Percentiles rank a stretch among this genome's conserved stretches.
Conservation (phyloP, 2,888 invertebrate species). For the Parochlus steinenii region DNA sequence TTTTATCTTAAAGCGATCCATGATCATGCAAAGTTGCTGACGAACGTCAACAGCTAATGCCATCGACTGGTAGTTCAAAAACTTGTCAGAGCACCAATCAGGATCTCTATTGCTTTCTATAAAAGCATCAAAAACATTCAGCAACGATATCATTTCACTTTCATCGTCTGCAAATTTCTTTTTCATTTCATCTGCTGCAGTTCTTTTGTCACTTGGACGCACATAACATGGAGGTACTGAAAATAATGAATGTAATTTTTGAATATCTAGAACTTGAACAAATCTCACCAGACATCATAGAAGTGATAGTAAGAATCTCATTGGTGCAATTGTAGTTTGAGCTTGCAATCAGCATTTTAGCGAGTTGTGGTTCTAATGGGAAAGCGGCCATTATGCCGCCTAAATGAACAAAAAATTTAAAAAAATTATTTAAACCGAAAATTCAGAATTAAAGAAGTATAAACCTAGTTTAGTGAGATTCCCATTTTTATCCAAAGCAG, state of each 20-base stretch:
- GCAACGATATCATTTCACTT: conserved; percentile 93
- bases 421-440: too few species aligned
- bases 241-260: conserved; percentile 14
- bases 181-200: conserved; percentile 97
- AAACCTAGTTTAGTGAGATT: conserved; percentile 86
- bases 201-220: conserved; percentile 93
- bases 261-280: neutral
- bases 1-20: conserved; percentile 92
- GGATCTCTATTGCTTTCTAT: conserved; percentile 99
- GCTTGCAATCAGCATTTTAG: conserved; percentile 97
- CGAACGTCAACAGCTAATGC: conserved; percentile 98
- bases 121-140: conserved; percentile 98
- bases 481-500: conserved; percentile 94
- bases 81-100: conserved; percentile 99
- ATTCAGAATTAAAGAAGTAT: too few species aligned
- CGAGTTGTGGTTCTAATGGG: conserved; percentile 94
- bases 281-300: conserved; percentile 89
- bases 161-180: conserved; percentile 99
- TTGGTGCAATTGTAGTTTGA: conserved; percentile 99
- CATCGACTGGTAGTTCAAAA: conserved; percentile 93
- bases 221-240: conserved; percentile 99
- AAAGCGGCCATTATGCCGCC: conserved; percentile 99
- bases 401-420: too few species aligned
- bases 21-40: conserved; percentile 90
- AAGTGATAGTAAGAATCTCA: conserved; percentile 95